Conservation (phyloP, 2,888 invertebrate species). For the Isotomurus palustris region DNA sequence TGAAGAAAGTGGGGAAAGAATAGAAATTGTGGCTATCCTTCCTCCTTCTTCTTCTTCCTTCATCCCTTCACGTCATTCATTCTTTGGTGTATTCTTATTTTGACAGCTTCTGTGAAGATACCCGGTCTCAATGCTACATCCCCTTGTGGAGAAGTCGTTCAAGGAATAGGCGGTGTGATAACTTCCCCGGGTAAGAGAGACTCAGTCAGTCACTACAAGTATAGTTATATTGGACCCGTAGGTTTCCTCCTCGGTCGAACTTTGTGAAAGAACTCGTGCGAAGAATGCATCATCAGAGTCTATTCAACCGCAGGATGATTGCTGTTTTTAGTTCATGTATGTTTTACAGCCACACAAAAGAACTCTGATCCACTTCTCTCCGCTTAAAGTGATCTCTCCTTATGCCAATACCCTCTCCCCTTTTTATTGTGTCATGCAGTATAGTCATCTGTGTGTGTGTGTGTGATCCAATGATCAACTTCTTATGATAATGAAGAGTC, state of each 20-base stretch:
- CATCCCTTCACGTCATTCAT: too few relatives aligned
- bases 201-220: not conserved
- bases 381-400: too few relatives aligned
- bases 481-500: too few relatives aligned
- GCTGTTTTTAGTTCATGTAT: not conserved
- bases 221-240: not conserved
- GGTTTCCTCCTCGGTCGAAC: not conserved
- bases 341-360: too few relatives aligned
- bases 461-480: too few relatives aligned
- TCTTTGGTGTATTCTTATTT: conserved; percentile 8
- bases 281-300: conserved; percentile 4
- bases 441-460: too few relatives aligned
- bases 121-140: conserved; percentile 46
- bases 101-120: conserved; percentile 32
- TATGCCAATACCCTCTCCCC: too few relatives aligned
- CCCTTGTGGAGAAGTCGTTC: conserved; percentile 48
- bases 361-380: too few relatives aligned
- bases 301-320: not conserved
- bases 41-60: too few relatives aligned
- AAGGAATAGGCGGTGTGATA: conserved; percentile 50
- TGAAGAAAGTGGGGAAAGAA: not conserved
- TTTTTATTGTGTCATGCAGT: too few relatives aligned
- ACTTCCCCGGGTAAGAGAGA: conserved; percentile 48
- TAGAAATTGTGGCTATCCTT: not conserved
- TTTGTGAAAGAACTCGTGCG: not conserved